Base-by-base conservation (phyloP, 1,140 invertebrate species). In the Lepidurus arcticus region DNA sequence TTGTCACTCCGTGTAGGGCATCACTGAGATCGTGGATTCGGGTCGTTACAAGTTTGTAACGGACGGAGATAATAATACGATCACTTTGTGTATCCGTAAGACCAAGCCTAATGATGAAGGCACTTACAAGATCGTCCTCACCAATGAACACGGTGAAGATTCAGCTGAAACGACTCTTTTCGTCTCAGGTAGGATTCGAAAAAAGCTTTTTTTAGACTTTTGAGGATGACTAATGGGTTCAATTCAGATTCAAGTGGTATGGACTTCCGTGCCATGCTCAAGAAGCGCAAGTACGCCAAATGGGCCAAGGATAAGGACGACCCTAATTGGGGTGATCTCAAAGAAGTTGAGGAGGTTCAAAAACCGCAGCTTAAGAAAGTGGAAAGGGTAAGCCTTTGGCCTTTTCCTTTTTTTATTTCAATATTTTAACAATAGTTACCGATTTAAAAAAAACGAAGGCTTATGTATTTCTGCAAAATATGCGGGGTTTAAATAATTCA, bases 231-330 rank as follows among this genome's bases (percentile, higher is more conserved):
- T n/a, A 73, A 43, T 81, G 76, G 78, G 78, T 81, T 77, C 82
- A 82, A 80, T 84, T 76, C 81, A 95, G 94, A 96, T 90, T 91
- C 96, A 80, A 94, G 93, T 86, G 95, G 94, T 82, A 95, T 99
- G 92, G 98, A 99, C 87, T 99, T 99, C 92, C 91, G 98, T 87
- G 90, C 96, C 80, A 94, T 98, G 92, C 88, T 99, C 79, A 98
- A 98, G 85, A 97, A 97, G 86, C 92, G 95, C 83, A 97, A 97
- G 86, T 96, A 96, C 83, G 93, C 93, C 82, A 96, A 97, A 89
- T 97, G 95, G 93, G 92, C 88, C 78, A 90, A 91, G 85, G 92
- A 97, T 79, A 92, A 97, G 80, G 91, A 92, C 74, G 94, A 96
- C 82, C 91, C 92, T 44, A 93, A 97, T 85, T 96, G 93, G 90